These are phyloP conservation scores for Muschampia plurimacula DNA, from an alignment of 2,888 invertebrate genomes.

Conservation along the genomic window DNA sequence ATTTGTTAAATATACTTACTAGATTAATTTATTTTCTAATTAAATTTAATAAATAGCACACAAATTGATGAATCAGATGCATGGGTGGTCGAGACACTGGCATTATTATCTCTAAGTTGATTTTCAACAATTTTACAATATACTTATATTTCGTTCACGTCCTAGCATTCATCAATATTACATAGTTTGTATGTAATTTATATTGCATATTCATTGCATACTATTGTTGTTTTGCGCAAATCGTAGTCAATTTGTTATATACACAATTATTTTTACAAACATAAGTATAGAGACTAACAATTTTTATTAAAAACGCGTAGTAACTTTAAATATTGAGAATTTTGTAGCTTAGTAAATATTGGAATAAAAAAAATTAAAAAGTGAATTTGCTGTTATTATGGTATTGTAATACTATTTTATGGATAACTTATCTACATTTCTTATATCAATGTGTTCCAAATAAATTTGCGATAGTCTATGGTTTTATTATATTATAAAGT, in stretches of 20 bases:
- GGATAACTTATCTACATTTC: constrained; percentile 15
- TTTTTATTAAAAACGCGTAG: constrained; percentile 6
- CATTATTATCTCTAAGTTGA: neutral
- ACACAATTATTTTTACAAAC: neutral
- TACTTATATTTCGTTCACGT: neutral
- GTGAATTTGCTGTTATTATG: constrained; percentile 1
- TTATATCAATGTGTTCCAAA: constrained; percentile 29
- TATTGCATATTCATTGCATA: neutral
- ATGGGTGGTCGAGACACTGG: constrained; percentile 20
- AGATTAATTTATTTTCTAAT: constrained; percentile 36
- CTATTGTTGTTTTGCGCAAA: constrained; percentile 22
- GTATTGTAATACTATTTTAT: constrained; percentile 18
- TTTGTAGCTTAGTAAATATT: neutral
- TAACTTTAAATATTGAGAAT: neutral
- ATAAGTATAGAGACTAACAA: constrained; percentile 1
- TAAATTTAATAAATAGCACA: constrained; percentile 33
- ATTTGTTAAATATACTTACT: constrained; percentile 12
- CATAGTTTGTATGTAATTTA: too few relatives aligned
- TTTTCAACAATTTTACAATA: constrained; percentile 7
- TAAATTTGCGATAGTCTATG: constrained; percentile 30
- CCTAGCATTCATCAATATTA: neutral
- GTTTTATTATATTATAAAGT: constrained; percentile 35
- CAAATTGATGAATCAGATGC: constrained; percentile 17
- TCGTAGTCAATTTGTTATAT: constrained; percentile 30
- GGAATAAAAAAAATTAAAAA: neutral